A percentile compares a stretch with the other conserved stretches of the same genome.
phyloP scores from a whole-genome alignment of 2,797 vertebrate genomes.

The Lithobates sylvaticus region DNA sequence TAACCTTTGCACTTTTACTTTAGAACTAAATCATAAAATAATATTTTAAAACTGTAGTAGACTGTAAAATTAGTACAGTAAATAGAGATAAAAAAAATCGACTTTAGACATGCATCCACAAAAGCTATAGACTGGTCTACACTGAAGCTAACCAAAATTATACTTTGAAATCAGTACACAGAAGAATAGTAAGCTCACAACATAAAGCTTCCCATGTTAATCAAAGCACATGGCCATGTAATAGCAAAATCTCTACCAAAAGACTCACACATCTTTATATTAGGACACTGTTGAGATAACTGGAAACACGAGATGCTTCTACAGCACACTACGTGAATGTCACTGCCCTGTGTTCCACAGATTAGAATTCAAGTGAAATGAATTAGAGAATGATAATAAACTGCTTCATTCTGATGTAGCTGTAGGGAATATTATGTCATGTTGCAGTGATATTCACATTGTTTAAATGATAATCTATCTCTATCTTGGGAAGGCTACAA shows the following conservation, averaged over 20 bases:
- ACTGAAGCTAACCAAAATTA: neutral
- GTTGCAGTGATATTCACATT: constrained; percentile 9
- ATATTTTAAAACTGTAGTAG: too few relatives aligned
- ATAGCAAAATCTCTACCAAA: neutral
- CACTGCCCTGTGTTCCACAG: neutral
- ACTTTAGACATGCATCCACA: neutral
- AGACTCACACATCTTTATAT: neutral
- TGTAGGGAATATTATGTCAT: constrained; percentile 5
- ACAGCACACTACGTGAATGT: neutral
- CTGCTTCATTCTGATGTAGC: constrained; percentile 10
- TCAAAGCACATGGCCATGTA: neutral
- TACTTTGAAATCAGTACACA: neutral
- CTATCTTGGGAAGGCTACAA: constrained; percentile 2
- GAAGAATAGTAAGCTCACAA: neutral
- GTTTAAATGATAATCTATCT: constrained; percentile 25
- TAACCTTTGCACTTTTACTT: too few relatives aligned
- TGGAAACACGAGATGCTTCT: neutral
- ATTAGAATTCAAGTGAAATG: neutral
- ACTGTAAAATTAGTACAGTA: too few relatives aligned
- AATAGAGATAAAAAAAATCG: too few relatives aligned
- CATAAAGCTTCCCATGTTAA: neutral
- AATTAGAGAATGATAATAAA: constrained; percentile 7
- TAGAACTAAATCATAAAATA: too few relatives aligned
- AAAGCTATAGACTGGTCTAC: neutral
- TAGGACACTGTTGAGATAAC: neutral